Evolutionary conservation across 2,113 vertebrate species (phyloP).

Genomic region (Ciconia stormi): DNA sequence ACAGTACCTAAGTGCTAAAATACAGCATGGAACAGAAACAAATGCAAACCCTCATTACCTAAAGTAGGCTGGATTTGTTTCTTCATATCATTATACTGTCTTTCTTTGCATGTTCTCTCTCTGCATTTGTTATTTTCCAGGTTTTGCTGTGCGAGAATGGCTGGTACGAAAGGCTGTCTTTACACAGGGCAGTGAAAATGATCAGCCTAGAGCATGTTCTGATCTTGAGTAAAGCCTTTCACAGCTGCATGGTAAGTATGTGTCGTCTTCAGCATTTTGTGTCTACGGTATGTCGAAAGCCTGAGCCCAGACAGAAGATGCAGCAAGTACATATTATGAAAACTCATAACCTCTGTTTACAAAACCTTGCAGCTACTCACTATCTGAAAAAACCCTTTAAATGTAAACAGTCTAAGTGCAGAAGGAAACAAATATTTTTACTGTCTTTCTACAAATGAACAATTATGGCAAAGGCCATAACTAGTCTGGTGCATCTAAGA

Average conservation of each 20-base stretch:
- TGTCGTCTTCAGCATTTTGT: background rate
- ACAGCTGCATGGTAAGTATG: background rate
- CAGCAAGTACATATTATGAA: background rate
- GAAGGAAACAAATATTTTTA: background rate
- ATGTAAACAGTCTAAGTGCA: background rate
- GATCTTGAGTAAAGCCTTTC: background rate
- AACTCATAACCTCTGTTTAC: background rate
- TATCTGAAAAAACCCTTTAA: background rate
- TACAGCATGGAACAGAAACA: background rate
- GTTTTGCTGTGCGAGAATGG: background rate
- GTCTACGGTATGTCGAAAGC: background rate
- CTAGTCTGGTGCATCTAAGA: background rate
- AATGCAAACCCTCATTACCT: background rate
- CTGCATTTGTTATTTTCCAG: background rate
- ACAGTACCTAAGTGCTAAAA: background rate
- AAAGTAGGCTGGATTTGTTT: background rate
- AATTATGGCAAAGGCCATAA: background rate
- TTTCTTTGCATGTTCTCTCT: background rate
- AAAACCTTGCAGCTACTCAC: background rate
- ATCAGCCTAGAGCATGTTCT: background rate
- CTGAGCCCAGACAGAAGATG: background rate
- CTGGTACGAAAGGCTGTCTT: background rate
- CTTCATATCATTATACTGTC: background rate
- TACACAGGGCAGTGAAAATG: background rate
- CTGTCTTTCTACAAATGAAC: background rate